phyloP scores from a whole-genome alignment of 2,113 vertebrate genomes.

The Heloderma charlesbogerti region DNA sequence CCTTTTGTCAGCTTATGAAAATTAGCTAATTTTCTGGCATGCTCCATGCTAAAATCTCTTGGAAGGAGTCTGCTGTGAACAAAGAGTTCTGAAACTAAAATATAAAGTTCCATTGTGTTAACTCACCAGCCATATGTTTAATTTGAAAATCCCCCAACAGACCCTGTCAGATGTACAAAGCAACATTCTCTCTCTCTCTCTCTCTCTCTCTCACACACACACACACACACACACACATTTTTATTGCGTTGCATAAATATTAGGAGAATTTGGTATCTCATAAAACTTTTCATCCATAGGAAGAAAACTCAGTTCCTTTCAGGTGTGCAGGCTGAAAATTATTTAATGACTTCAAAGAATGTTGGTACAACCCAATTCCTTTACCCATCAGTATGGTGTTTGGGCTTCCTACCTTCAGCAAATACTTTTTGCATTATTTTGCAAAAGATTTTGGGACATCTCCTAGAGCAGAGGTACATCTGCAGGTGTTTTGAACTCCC shows the following conservation, averaged over 20 bases:
- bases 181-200: neutral
- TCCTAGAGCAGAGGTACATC: no score
- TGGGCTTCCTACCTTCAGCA: neutral
- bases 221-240: neutral
- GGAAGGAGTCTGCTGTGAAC: rapidly evolving
- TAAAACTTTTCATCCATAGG: neutral
- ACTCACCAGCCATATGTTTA: neutral
- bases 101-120: neutral
- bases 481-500: no score
- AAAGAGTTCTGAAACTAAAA: neutral
- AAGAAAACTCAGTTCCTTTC: neutral
- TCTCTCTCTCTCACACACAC: no score
- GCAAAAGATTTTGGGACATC: no score
- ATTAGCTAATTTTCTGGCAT: neutral
- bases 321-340: neutral
- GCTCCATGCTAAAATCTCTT: neutral
- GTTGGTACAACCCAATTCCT: neutral
- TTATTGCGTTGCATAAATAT: rapidly evolving
- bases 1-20: neutral
- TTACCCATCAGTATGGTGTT: neutral
- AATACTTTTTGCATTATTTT: neutral
- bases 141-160: neutral
- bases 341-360: neutral
- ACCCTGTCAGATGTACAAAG: neutral
- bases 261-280: rapidly evolving